phyloP scores from a whole-genome alignment of 2,113 vertebrate species.

The Sprattus sprattus region DNA sequence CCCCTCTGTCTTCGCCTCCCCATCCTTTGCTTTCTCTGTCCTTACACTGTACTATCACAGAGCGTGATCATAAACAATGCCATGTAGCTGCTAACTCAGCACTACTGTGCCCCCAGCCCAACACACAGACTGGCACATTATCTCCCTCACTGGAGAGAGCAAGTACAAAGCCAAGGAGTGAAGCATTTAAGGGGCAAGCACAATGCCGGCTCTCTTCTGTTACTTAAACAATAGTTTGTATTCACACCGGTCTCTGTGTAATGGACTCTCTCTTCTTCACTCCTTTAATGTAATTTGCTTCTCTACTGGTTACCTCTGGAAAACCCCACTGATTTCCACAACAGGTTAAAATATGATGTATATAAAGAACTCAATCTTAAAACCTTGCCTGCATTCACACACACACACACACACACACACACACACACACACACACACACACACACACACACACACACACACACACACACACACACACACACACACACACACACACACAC shows the following conservation, averaged over 20 bases:
- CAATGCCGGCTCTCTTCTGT: background rate
- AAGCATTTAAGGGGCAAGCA: background rate
- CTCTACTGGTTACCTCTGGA: background rate
- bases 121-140: background rate
- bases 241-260: background rate
- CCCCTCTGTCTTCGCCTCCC: background rate
- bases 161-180: background rate
- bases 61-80: conserved; percentile 15
- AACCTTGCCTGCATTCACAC: background rate
- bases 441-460: too few species aligned
- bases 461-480: too few species aligned
- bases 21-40: background rate
- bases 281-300: background rate
- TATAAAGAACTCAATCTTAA: background rate
- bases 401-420: too few species aligned
- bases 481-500: too few species aligned
- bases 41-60: background rate
- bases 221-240: background rate
- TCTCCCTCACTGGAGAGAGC: background rate
- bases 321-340: background rate
- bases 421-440: too few species aligned
- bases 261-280: background rate
- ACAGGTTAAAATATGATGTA: background rate
- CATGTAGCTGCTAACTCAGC: conserved; percentile 5
- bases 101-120: background rate